phyloP scores from a whole-genome alignment of 2,113 vertebrate species.

The Xerus inauris region DNA sequence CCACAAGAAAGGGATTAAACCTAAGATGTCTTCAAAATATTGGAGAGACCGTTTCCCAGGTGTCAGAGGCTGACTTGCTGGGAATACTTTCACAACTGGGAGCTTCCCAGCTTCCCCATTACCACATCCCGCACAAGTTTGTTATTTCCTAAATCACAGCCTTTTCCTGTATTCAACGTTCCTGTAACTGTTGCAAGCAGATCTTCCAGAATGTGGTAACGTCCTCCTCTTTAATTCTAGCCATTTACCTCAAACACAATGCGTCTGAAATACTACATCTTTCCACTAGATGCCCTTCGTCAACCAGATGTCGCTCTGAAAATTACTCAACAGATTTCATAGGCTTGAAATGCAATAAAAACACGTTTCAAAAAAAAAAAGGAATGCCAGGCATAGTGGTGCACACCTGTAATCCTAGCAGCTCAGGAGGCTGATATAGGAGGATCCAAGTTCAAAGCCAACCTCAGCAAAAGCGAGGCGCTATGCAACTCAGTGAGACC shows the following conservation, averaged over 20 bases:
- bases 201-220: conserved; percentile 58
- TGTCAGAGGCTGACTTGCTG: not conserved
- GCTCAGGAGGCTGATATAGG: too few relatives aligned
- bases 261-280: conserved; percentile 42
- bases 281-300: conserved; percentile 72
- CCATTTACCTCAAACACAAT: not conserved
- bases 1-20: not conserved
- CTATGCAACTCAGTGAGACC: too few relatives aligned
- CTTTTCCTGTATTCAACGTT: not conserved
- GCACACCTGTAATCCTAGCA: too few relatives aligned
- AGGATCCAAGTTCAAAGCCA: too few relatives aligned
- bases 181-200: not conserved
- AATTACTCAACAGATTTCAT: not conserved
- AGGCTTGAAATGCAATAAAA: not conserved
- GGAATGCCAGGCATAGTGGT: too few relatives aligned
- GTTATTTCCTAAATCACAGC: not conserved
- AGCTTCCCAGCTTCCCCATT: not conserved
- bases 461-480: too few relatives aligned
- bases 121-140: not conserved
- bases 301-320: not conserved
- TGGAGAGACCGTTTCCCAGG: not conserved
- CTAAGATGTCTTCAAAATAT: not conserved
- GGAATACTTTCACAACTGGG: conserved; percentile 52
- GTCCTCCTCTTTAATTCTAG: conserved; percentile 33
- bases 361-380: not conserved